Evolutionary conservation across 2,888 invertebrate species (phyloP), one percentile per base, ranked within the genome.

Genomic region (Ryuthela nishihirai): DNA sequence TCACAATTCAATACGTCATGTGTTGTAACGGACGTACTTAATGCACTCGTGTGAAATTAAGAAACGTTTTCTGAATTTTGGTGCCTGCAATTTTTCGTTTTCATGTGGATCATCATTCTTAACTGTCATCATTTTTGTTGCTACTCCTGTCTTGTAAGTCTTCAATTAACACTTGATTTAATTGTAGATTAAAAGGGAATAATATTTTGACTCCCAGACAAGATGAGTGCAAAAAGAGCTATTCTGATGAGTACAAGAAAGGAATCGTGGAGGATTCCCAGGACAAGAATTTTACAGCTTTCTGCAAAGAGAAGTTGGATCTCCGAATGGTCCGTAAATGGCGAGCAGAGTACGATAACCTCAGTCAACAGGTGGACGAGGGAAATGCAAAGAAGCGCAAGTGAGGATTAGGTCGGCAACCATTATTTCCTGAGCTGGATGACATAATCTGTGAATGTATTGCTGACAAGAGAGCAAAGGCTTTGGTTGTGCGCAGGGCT

Each of bases 1-100:
- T n/a, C n/a, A n/a, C n/a, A n/a, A n/a, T n/a, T n/a, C n/a, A n/a
- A n/a, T n/a, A n/a, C n/a, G 36, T 32, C 38, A 59, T 24, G 4
- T 36, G 47, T 7, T 49, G 49, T 34, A 58, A 29, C 58, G 54
- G 15, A 3, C 29, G 21, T 20, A 52, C 12, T 26, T 17, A 25
- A 40, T 15, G 0, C 18, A 25, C 6, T 18, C 4, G 36, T 9
- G 36, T 36, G 10, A n/a, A 36, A 36, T 36, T n/a, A 9, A 36
- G 36, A 36, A 36, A 15, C 36, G 2, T 36, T 2, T 36, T 36
- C 36, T 15, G 36, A 36, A 2, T 36, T 36, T 36, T 36, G n/a
- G 36, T 36, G 36, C 3, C 15, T 36, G 15, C 29, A 36, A n/a
- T 2, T 1, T 36, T 36, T 36, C 3, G 36, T 17, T 1, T 36